Conservation (phyloP, 37 sponge, comb jelly and placozoan species). For the Beroe forskalii region DNA sequence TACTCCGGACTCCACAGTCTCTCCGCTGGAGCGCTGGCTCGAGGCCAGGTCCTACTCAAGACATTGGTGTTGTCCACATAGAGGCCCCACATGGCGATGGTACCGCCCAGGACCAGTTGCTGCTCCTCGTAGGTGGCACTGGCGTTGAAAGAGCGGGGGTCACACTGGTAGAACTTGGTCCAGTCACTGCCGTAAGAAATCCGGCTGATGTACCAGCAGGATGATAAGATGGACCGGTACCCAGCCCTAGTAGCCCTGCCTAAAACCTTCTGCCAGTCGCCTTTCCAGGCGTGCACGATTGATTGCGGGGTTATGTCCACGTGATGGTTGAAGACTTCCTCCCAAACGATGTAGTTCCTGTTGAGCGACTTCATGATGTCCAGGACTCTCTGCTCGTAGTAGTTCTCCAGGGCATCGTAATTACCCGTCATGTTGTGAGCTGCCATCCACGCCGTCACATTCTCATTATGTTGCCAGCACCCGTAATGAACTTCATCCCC, state of each 20-base stretch:
- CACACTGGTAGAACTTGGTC: constrained; percentile 68
- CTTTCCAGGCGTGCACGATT: constrained; percentile 71
- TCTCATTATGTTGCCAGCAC: constrained; percentile 70
- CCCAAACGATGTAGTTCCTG: constrained; percentile 73
- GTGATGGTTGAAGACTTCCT: constrained; percentile 71
- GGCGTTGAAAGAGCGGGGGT: constrained; percentile 69
- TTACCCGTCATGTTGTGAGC: constrained; percentile 68
- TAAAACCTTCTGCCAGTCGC: background rate
- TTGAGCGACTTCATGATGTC: constrained; percentile 58
- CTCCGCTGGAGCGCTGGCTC: constrained; percentile 85
- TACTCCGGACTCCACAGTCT: constrained; percentile 78
- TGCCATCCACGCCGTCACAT: constrained; percentile 60
- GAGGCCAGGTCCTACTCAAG: constrained; percentile 70
- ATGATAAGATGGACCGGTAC: constrained; percentile 65
- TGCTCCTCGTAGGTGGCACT: constrained; percentile 65
- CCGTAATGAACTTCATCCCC: constrained; percentile 74
- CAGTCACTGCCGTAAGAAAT: constrained; percentile 69
- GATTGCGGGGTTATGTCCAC: constrained; percentile 67
- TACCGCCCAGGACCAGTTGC: constrained; percentile 71
- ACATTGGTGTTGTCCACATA: constrained; percentile 73
- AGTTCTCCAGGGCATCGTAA: constrained; percentile 70
- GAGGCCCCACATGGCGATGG: constrained; percentile 72
- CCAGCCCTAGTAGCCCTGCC: constrained; percentile 65
- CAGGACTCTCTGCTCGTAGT: constrained; percentile 67
- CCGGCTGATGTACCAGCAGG: constrained; percentile 74